Base-by-base conservation (phyloP, 2,797 vertebrate genomes). In the Botia kubotai region DNA sequence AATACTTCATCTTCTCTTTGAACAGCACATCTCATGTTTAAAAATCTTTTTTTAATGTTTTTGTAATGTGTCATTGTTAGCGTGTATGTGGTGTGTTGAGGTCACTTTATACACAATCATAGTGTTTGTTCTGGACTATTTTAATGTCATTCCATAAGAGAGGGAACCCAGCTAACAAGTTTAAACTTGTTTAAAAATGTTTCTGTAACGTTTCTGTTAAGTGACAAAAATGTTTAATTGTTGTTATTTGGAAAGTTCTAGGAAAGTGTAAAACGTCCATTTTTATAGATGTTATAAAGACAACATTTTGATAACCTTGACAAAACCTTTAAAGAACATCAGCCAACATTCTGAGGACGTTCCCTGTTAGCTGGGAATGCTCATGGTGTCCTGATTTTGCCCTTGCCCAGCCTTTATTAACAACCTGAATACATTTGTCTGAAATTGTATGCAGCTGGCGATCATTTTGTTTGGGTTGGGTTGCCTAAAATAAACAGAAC, bases 401-500 rank as follows among this genome's bases (percentile, higher is more conserved):
- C 43, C 48, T 66, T 23, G 65, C 66, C 50, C 5, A 13, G 66
- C n/a, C 69, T 66, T 80, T 80, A 11, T 60, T 26, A n/a, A 55
- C 33, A 23, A 68, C 19, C 26, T 6, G 68, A 65, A 39, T 78
- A 70, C 50, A 77, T 83, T 19, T 58, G 57, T 81, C 23, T 74
- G 58, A 75, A 66, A 75, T 60, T 73, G 69, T 23, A 67, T 75
- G 74, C 84, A 83, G 69, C 78, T 72, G 84, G 81, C n/a, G 43
- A 76, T 67, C 57, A 53, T 74, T 83, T 65, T 80, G 84, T 81
- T 85, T 70, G 74, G 73, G 58, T 74, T 83, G 69, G 72, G 50
- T 29, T 65, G 73, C 75, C 62, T 55, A 76, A 76, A 78, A 86
- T 86, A 86, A 82, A 79, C 75, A 74, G 21, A 65, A 76, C 71